Evolutionary conservation across 2,113 vertebrate genomes (phyloP), one percentile per base, ranked within the genome.

Genomic region (Merops nubicus): DNA sequence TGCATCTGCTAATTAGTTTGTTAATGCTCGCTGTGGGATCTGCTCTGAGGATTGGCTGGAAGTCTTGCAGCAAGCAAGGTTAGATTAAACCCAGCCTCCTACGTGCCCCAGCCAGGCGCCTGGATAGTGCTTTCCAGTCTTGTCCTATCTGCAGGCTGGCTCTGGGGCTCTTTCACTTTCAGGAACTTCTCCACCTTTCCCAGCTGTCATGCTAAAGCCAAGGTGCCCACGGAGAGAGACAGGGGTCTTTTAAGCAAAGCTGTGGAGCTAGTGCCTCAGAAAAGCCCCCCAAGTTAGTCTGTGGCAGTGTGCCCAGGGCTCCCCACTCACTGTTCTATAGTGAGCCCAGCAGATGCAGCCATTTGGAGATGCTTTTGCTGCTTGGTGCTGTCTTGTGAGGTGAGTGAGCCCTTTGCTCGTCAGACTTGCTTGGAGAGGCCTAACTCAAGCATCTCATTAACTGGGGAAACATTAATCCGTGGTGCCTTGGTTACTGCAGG

Each of bases 1-100:
- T 88, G 57, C 69, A 56, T 92, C 69, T 94, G 69, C 53, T 95
- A 82, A 95, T 95, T 78, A 94, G 48, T 56, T 85, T 53, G 17
- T 94, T 79, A 85, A 33, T 56, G 62, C 34, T 80, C 34, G 15
- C 51, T 86, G 75, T 84, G 74, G 40, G 73, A 89, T 73, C 64
- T 85, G 28, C 57, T 87, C 40, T 9, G 22, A 72, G 60, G 73
- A 82, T 82, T 94, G 87, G 56, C 57, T 90, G 60, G 38, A 67
- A 82, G 56, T 21, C 84, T 82, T 7, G 1, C 4, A 14, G 73
- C 69, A 48, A 80, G 75, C 50, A 33, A 78, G 68, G 69, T 81
- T 87, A 72, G 70, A 36, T 29, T 83, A 62, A 92, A 82, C 54
- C 28, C 59, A 80, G 42, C 67, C 75, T 92, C 88, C 83, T 68